Evolutionary conservation across 2,888 invertebrate species (phyloP), one percentile per base, ranked within the genome.

Genomic region (Neoitamus cyanurus): DNA sequence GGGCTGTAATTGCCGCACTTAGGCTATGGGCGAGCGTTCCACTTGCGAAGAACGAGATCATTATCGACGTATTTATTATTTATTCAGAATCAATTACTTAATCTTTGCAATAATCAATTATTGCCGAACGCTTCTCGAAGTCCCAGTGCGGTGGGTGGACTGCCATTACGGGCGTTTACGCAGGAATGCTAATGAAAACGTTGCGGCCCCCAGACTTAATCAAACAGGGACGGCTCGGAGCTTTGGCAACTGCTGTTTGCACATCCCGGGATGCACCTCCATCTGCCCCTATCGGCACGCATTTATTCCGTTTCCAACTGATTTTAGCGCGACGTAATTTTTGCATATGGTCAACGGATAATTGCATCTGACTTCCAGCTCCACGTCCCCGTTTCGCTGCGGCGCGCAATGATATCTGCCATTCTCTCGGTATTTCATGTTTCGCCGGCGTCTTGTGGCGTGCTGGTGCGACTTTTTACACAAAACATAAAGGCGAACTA

Each of bases 81-180:
- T 78, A 78, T 78, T 46, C 46, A 78, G 30, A 78, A 78, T 78
- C 46, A 78, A 78, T 78, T 78, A 78, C 48, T 78, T 78, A 78
- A 78, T 78, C 78, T 78, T 48, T 30, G 78, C 28, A 42, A 31
- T 78, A 48, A 78, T 78, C 78, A 78, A 78, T 78, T 78, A 78
- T 78, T 78, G 46, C 31, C 25, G 20, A 78, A 28, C 42, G 30
- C 30, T 78, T 78, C 28, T 7, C 42, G 30, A 48, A n/a, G 31
- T 13, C 11, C 46, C 20, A 34, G 11, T 73, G n/a, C 31, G 70
- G 31, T 75, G 78, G 46, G 78, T 46, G 78, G 42, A 78, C 28
- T 75, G 48, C 48, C 46, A 46, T 78, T 46, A 46, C 25, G 5
- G n/a, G 30, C 48, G 48, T 28, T 46, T 46, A 48, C 78, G 28